These are phyloP conservation scores for Catharus ustulatus DNA, from an alignment of 2,797 vertebrate genomes.

Conservation along the genomic window DNA sequence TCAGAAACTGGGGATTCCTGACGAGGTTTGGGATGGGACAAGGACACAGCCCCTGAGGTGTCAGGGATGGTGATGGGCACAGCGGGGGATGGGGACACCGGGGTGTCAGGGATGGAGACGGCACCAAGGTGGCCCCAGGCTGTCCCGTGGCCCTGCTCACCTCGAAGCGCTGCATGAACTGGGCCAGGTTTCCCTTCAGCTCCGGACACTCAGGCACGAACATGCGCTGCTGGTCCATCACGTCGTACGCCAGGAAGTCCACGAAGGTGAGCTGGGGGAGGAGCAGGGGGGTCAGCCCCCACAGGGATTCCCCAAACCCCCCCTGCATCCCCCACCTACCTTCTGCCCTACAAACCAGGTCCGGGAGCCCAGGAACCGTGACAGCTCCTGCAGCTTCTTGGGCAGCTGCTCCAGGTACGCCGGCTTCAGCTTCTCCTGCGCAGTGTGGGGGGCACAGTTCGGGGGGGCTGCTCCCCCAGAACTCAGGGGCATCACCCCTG, in stretches of 20 bases:
- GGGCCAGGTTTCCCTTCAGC: conserved; percentile 83
- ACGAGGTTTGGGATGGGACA: no score
- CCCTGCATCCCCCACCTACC: conserved; percentile 49
- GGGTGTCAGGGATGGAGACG: background rate
- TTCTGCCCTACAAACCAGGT: conserved; percentile 92
- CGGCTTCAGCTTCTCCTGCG: conserved; percentile 46
- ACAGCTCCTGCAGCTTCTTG: conserved; percentile 78
- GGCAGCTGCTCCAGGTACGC: conserved; percentile 63
- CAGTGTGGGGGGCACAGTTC: rapidly evolving
- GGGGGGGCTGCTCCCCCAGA: background rate
- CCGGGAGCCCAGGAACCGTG: conserved; percentile 76
- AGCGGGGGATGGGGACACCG: no score
- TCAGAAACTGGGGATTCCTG: no score
- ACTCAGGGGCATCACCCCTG: background rate
- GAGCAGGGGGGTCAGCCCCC: background rate
- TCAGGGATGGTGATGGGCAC: no score
- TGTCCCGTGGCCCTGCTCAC: conserved; percentile 52
- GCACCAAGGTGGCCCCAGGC: rapidly evolving
- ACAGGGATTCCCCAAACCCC: background rate
- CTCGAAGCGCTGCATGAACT: conserved; percentile 86
- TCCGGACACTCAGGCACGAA: conserved; percentile 83
- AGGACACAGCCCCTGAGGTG: no score
- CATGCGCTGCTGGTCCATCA: conserved; percentile 84
- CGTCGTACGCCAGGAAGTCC: conserved; percentile 88
- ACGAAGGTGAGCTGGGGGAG: conserved; percentile 84